Evolutionary conservation across 1,140 invertebrate species (phyloP), one percentile per base, ranked within the genome.

Genomic region (Diabrotica virgifera): DNA sequence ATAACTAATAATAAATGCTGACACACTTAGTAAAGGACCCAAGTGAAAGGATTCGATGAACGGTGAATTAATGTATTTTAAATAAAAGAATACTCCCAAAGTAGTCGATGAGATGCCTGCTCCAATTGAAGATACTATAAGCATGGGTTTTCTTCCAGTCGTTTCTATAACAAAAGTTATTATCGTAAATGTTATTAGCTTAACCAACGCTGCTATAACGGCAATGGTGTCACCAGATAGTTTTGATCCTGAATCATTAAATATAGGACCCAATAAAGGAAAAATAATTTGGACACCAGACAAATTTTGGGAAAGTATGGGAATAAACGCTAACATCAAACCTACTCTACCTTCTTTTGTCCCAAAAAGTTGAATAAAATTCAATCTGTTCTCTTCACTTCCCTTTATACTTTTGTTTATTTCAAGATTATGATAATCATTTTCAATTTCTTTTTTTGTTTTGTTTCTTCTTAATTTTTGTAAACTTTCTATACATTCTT

Each of bases 121-220:
- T 0, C 88, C 86, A 12, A 85, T 75, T 0, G 86, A 84, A 0
- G 91, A 93, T 35, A 86, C 81, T 7, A 92, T 77, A 0, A 95
- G 81, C 9, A 95, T 80, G 5, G 88, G 78, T 40, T 87, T 84
- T 64, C 93, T 84, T 6, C 93, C 93, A 10, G 87, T 81, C 46
- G 85, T 83, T 72, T 94, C 93, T 9, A 59, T 35, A 51, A 10
- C 50, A 37, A 14, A 91, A 90, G 9, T 93, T 79, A 2, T 90
- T 65, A 0, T 89, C 89, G 0, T 90, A 89, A 0, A 89, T 76
- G 3, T 77, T 80, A 0, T 89, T 89, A 94, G 78, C 80, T 88
- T 86, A 0, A 93, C 89, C 11, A 82, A 72, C 10, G 91, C 93
- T 63, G 95, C 84, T 24, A 94, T 87, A 57, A 95, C 93, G 0